Percentiles rank a stretch among this genome's conserved stretches.
Evolutionary conservation across 2,113 vertebrate species (phyloP).

Genomic region (Takifugu flavidus): DNA sequence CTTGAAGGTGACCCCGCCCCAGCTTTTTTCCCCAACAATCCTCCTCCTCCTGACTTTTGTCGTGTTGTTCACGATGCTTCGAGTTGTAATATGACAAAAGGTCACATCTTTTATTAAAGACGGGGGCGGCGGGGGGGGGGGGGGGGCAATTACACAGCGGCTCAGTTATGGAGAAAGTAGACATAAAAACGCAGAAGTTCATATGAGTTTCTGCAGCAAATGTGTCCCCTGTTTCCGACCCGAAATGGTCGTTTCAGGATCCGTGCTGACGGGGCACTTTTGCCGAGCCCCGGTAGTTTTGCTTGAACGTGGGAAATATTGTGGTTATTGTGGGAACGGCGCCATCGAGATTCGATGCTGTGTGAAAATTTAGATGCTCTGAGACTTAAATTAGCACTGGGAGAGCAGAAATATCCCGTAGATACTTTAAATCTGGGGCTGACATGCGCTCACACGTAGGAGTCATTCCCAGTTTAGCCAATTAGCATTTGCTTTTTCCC

Average conservation of each 20-base stretch:
- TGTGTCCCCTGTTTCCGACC: conserved; percentile 12
- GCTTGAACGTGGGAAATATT: conserved; percentile 52
- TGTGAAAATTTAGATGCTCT: conserved; percentile 13
- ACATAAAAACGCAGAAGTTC: neutral
- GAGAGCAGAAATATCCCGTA: neutral
- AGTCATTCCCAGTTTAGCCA: too few relatives aligned
- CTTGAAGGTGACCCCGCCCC: too few relatives aligned
- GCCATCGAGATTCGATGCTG: conserved; percentile 28
- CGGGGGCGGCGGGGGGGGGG: neutral
- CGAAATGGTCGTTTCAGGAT: conserved; percentile 27
- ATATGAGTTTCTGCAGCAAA: neutral
- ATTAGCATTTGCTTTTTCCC: neutral
- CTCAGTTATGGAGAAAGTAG: neutral
- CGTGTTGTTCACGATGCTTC: conserved; percentile 10
- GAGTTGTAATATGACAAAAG: conserved; percentile 30
- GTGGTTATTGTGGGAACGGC: conserved; percentile 47
- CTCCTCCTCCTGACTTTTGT: conserved; percentile 7
- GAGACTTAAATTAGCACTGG: neutral
- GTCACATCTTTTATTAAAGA: conserved; percentile 21
- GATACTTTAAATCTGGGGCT: neutral
- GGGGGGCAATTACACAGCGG: neutral
- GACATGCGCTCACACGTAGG: neutral
- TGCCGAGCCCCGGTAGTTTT: conserved; percentile 18
- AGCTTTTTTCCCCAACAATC: too few relatives aligned
- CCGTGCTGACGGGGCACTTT: neutral